Conservation (phyloP, 1,140 invertebrate species). For the Camponotus vicinus region DNA sequence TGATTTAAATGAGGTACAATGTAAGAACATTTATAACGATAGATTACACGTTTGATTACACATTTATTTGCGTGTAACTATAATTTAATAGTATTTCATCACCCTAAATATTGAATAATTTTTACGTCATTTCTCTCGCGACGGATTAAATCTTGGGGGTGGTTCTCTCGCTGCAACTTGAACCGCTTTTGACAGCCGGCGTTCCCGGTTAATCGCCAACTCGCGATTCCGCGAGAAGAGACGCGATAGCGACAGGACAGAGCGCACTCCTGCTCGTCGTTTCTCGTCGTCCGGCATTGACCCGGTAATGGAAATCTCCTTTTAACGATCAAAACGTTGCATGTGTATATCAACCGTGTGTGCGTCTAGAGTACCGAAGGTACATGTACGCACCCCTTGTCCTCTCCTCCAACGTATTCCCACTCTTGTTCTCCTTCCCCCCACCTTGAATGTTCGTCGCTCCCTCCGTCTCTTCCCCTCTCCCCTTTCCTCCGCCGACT, state of each 20-base stretch:
- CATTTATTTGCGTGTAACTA: not conserved
- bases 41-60: not conserved
- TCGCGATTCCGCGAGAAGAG: conserved; percentile 38
- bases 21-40: conserved; percentile 15
- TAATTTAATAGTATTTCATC: not conserved
- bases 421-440: conserved; percentile 23
- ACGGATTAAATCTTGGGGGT: not conserved
- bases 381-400: conserved; percentile 50
- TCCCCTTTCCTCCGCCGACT: not conserved
- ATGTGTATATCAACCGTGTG: conserved; percentile 57
- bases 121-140: not conserved
- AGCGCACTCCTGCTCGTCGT: not conserved
- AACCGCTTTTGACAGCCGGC: not conserved
- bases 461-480: conserved; percentile 40
- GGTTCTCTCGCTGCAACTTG: conserved; percentile 30
- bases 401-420: conserved; percentile 40
- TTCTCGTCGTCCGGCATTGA: conserved; percentile 40
- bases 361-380: conserved; percentile 50
- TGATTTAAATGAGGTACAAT: not conserved
- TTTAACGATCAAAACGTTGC: conserved; percentile 49
- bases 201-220: conserved; percentile 37
- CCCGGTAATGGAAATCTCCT: conserved; percentile 56
- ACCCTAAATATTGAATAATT: conserved; percentile 27
- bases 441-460: conserved; percentile 39
- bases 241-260: conserved; percentile 14